Percentiles rank a stretch among this genome's conserved stretches.
Evolutionary conservation across 2,113 vertebrate species (phyloP).

Genomic region (Neomonachus schauinslandi): DNA sequence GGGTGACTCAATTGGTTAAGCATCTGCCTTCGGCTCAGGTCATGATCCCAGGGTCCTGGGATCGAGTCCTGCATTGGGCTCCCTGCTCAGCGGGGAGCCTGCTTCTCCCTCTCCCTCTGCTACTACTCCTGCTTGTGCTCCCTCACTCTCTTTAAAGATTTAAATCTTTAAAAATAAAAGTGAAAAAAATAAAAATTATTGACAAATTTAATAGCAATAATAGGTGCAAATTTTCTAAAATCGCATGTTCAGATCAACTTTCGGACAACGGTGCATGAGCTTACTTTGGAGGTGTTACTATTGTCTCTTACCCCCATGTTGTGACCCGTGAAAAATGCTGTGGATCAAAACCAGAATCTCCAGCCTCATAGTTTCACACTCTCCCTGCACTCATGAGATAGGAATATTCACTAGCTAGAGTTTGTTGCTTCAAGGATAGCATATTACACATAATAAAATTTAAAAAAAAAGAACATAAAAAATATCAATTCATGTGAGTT

Average conservation of each 20-base stretch:
- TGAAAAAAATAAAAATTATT: not conserved
- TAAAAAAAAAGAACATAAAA: too few species aligned
- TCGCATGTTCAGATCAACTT: not conserved
- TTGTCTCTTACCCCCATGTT: not conserved
- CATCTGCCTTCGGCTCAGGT: not conserved
- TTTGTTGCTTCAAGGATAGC: not conserved
- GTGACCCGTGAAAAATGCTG: not conserved
- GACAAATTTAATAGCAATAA: not conserved
- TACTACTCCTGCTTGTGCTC: not conserved
- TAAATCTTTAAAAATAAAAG: not conserved
- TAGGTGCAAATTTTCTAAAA: not conserved
- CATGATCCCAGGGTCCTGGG: not conserved
- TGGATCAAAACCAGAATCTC: not conserved
- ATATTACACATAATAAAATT: not conserved
- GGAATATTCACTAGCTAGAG: not conserved
- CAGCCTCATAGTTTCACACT: not conserved
- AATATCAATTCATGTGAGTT: too few species aligned
- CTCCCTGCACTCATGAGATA: not conserved
- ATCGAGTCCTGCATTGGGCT: not conserved
- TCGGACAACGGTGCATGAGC: not conserved
- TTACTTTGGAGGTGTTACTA: not conserved
- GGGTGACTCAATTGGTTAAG: not conserved
- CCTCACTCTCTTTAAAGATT: not conserved
- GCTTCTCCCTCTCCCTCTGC: not conserved
- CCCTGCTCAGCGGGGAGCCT: not conserved